Percentiles rank a stretch among this genome's conserved stretches.
Evolutionary conservation across 2,797 vertebrate genomes (phyloP).

Genomic region (Eleutherodactylus coqui): DNA sequence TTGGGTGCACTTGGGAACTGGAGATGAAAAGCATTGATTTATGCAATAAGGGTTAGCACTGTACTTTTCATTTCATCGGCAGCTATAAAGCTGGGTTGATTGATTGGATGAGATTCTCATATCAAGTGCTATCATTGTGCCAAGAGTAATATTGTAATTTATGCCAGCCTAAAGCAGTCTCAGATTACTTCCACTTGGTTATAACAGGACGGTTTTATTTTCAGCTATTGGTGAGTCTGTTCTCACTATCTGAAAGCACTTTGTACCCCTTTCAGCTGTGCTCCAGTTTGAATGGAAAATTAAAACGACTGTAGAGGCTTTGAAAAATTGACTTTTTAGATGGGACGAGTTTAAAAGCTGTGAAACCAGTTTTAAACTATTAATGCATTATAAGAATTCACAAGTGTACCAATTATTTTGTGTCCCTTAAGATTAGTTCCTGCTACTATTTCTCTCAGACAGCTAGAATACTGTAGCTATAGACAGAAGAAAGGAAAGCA

Average conservation of each 20-base stretch:
- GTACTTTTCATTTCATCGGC: no score
- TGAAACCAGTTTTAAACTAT: neutral
- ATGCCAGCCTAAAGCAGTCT: neutral
- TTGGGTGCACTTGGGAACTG: no score
- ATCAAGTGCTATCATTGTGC: neutral
- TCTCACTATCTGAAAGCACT: neutral
- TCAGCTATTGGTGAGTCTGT: neutral
- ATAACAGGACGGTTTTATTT: neutral
- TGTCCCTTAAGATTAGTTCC: conserved; percentile 29
- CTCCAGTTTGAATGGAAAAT: neutral
- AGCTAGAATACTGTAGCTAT: conserved; percentile 24
- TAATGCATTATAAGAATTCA: neutral
- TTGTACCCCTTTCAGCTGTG: neutral
- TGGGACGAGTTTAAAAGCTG: conserved; percentile 12
- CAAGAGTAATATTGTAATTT: neutral
- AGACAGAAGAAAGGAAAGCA: conserved; percentile 35
- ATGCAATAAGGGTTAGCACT: no score
- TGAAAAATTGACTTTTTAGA: conserved; percentile 24
- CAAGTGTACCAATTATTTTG: conserved; percentile 30
- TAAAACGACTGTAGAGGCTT: neutral
- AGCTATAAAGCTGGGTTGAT: neutral
- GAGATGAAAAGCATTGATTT: no score
- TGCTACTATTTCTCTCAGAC: conserved; percentile 25
- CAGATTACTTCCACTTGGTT: neutral
- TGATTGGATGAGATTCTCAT: neutral